Evolutionary conservation across 2,888 invertebrate genomes (phyloP), one percentile per base, ranked within the genome.

Genomic region (Micoletzkya japonica): DNA sequence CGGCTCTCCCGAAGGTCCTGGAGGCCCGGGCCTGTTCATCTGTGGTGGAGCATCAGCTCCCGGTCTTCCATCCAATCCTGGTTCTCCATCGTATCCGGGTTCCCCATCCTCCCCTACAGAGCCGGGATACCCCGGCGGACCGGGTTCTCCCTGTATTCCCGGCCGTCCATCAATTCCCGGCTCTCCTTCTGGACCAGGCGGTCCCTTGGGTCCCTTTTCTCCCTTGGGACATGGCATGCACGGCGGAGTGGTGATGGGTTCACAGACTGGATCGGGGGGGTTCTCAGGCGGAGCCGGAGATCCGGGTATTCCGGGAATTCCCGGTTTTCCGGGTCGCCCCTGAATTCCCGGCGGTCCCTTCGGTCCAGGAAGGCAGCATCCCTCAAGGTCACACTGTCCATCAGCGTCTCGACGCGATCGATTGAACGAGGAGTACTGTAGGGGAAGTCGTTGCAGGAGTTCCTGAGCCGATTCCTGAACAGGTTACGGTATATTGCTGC

Each of bases 281-380:
- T 75, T 74, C 74, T 76, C 79, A 50, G 79, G 72, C 60, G 71
- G 71, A 74, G 80, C 82, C 52, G 78, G 76, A 28, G 72, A 60
- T 73, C 78, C 80, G 54, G 82, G 82, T 36, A 80, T 75, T 71
- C 82, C 82, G 60, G 79, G 82, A 50, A 75, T 70, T 71, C 82
- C 82, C 58, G 82, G 81, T 73, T 77, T 72, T 30, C 63, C 63
- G 6, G 50, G 50, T 30, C 14, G 49, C n/a, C 63, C 63, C n/a
- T 77, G 73, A 72, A 26, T 78, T 26, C 70, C 70, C n/a, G 54
- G 34, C 1, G 63, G 78, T 44, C 80, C 78, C 24, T 76, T 76
- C 54, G 58, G 72, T 17, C 80, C 79, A 4, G 80, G 80, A 30
- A 80, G 67, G 63, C 78, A 78, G 66, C 79, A 78, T 24, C n/a